Evolutionary conservation across 2,888 invertebrate species (phyloP), one percentile per base, ranked within the genome.

Genomic region (Microplitis deprimator): DNA sequence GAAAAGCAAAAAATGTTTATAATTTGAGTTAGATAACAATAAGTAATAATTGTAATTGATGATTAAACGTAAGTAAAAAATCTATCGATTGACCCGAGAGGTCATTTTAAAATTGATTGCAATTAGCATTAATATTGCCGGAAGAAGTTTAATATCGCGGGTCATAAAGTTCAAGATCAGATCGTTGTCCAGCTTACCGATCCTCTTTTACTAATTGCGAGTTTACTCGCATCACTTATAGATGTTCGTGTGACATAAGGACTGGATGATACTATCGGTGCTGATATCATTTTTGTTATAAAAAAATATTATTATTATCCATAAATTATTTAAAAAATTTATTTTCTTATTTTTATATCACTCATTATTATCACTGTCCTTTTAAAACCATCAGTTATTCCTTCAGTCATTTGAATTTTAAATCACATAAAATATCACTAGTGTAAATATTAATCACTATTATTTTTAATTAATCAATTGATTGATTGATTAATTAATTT

Each of bases 221-320:
- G 83, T 41, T 85, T 83, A 82, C 88, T 88, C 29, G 88, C 86
- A 82, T 89, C 89, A 83, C 89, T 89, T 83, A 86, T 87, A 72
- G 89, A 89, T 65, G 87, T 85, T 74, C 86, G 84, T 76, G 86
- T 88, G 80, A 85, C 81, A 84, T 89, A 88, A 73, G 89, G 88
- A 79, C 87, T 87, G 73, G 89, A 87, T 62, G 85, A 80, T 71
- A 86, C 85, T 68, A 88, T 85, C 80, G 89, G 88, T 77, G 89
- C 83, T 68, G 89, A 89, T 76, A 89, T 89, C 89, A 89, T 89
- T 76, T 79, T 84, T 72, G 68, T 39, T n/a, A 70, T 4, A 41
- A 10, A 8, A 70, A 41, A 69, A 41, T 69, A 38, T 29, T 4
- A 29, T 4, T 29, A 29, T 29, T 29, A 29, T 29, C 29, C 3